phyloP scores from a whole-genome alignment of 2,797 vertebrate genomes.

The Sebastes ruberrimus region DNA sequence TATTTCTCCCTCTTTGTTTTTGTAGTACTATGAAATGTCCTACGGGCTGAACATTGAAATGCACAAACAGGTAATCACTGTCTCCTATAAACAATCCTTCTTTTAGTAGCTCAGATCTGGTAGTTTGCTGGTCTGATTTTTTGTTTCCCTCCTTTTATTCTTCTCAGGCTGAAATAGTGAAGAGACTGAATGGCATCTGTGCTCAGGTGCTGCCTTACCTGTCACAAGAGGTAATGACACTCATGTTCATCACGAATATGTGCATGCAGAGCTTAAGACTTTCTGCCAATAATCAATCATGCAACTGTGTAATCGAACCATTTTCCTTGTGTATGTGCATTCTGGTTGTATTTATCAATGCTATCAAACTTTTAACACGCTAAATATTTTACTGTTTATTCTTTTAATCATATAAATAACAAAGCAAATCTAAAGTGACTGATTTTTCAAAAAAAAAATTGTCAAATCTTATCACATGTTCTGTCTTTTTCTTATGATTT shows the following conservation, averaged over 20 bases:
- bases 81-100: neutral
- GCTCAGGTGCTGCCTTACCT: constrained; percentile 98
- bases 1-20: constrained; percentile 10
- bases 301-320: neutral
- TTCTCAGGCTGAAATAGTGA: constrained; percentile 95
- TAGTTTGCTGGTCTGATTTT: neutral
- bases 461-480: neutral
- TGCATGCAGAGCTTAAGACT: neutral
- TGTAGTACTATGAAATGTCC: constrained; percentile 98
- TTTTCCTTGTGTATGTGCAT: neutral
- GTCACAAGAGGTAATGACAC: constrained; percentile 92
- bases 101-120: neutral
- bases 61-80: constrained; percentile 93
- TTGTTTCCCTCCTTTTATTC: neutral
- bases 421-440: neutral
- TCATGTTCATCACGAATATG: neutral
- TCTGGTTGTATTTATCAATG: neutral
- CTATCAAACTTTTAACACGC: neutral
- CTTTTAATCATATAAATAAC: neutral
- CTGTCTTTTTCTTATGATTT: neutral
- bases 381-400: neutral
- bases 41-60: constrained; percentile 98
- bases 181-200: constrained; percentile 97
- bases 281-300: neutral
- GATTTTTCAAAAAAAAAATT: neutral